Percentiles rank a stretch among this genome's conserved stretches.
phyloP scores from a whole-genome alignment of 1,140 invertebrate species.

The Tetramorium alpestre region DNA sequence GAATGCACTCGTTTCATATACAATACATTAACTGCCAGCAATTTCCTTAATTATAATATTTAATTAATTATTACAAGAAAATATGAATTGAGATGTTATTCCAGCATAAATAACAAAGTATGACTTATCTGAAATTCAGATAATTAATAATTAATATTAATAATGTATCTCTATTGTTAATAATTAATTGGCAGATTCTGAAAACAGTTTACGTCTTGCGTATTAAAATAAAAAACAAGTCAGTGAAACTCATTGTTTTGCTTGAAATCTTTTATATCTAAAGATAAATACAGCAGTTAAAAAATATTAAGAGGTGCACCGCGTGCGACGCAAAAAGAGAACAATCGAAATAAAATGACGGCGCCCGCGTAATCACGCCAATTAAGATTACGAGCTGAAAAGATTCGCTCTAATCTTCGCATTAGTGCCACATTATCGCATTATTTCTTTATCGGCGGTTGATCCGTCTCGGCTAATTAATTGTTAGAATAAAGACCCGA shows the following conservation, averaged over 20 bases:
- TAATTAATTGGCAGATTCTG: background rate
- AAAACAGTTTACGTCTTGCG: background rate
- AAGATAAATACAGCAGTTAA: background rate
- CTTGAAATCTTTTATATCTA: background rate
- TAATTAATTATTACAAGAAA: conserved; percentile 11
- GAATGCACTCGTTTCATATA: conserved; percentile 47
- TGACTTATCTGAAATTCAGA: background rate
- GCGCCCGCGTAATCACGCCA: conserved; percentile 30
- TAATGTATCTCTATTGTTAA: background rate
- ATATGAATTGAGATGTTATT: background rate
- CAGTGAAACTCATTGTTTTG: background rate
- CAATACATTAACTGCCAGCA: background rate
- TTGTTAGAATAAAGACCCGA: background rate
- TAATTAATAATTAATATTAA: background rate
- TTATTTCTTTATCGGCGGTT: conserved; percentile 43
- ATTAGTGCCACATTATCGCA: conserved; percentile 17
- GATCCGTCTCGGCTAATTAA: conserved; percentile 54
- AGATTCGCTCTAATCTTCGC: conserved; percentile 29
- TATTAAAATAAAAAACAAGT: background rate
- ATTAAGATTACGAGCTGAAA: conserved; percentile 53
- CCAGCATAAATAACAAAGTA: background rate
- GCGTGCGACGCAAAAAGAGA: background rate
- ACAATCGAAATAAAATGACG: background rate
- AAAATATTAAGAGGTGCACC: background rate
- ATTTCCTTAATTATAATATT: conserved; percentile 22